Percentiles rank a stretch among this genome's conserved stretches.
These are phyloP conservation scores for Zaprionus vittiger DNA, from an alignment of 1,140 invertebrate species.

Conservation along the genomic window DNA sequence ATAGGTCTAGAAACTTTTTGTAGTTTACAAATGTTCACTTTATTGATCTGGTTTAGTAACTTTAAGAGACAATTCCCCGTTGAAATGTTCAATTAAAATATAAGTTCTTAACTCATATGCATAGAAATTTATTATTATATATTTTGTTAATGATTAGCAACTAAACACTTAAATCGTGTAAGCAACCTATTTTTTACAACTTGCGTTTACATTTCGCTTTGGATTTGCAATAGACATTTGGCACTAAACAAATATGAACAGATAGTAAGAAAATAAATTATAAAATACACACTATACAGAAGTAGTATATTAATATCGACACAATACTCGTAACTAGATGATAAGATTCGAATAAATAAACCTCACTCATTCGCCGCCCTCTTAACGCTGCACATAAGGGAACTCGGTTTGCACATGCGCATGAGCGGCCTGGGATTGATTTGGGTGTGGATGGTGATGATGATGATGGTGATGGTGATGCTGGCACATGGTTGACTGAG, in stretches of 20 bases:
- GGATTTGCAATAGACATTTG: conserved; percentile 64
- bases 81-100: conserved; percentile 31
- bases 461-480: conserved; percentile 51
- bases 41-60: conserved; percentile 66
- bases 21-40: conserved; percentile 32
- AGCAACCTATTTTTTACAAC: conserved; percentile 72
- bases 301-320: conserved; percentile 41
- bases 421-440: conserved; percentile 58
- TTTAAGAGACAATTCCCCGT: conserved; percentile 70
- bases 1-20: conserved; percentile 17
- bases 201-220: conserved; percentile 66
- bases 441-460: conserved; percentile 17
- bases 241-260: conserved; percentile 63
- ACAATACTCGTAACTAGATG: conserved; percentile 41
- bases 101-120: conserved; percentile 13
- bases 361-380: not conserved
- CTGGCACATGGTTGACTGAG: conserved; percentile 48
- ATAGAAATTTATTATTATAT: conserved; percentile 7
- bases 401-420: conserved; percentile 75
- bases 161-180: conserved; percentile 27
- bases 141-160: conserved; percentile 8
- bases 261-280: conserved; percentile 19
- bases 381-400: conserved; percentile 57
- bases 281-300: conserved; percentile 19
- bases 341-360: not conserved